Evolutionary conservation across 2,888 invertebrate species (phyloP).

Genomic region (Tortrix viridana): DNA sequence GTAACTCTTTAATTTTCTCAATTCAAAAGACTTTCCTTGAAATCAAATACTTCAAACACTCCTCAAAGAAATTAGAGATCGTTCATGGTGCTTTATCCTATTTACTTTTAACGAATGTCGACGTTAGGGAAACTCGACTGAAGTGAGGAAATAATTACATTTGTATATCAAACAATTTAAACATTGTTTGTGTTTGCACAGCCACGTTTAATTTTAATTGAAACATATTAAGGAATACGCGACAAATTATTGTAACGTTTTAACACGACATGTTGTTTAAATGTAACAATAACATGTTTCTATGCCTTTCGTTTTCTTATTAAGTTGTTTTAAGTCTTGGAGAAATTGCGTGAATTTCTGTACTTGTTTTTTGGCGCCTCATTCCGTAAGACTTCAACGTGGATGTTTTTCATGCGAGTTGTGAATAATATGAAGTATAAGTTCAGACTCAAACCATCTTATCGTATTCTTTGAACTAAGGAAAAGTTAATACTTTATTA

Average conservation of each 20-base stretch:
- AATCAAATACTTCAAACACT: too few relatives aligned
- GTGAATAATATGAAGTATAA: too few relatives aligned
- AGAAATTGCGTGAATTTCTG: not conserved
- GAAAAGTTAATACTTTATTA: too few relatives aligned
- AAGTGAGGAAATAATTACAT: constrained; percentile 19
- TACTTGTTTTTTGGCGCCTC: not conserved
- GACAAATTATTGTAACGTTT: constrained; percentile 20
- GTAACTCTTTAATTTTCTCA: too few relatives aligned
- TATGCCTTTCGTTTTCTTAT: constrained; percentile 25
- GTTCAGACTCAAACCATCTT: too few relatives aligned
- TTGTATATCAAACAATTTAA: constrained; percentile 24
- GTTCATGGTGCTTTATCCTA: not conserved
- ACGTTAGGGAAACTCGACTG: constrained; percentile 1
- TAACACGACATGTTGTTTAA: constrained; percentile 24
- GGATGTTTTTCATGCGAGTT: too few relatives aligned
- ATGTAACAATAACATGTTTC: constrained; percentile 17
- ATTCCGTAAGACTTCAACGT: too few relatives aligned
- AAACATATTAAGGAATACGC: constrained; percentile 31
- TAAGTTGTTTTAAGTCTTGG: constrained; percentile 17
- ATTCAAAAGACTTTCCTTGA: too few relatives aligned
- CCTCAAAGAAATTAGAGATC: too few relatives aligned
- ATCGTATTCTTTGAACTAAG: too few relatives aligned
- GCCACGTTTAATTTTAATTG: constrained; percentile 31
- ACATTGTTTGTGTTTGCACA: constrained; percentile 23
- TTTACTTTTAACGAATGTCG: not conserved